Percentiles rank a stretch among this genome's conserved stretches.
These are phyloP conservation scores for Lacerta agilis DNA, from an alignment of 2,797 vertebrate species.

Conservation along the genomic window DNA sequence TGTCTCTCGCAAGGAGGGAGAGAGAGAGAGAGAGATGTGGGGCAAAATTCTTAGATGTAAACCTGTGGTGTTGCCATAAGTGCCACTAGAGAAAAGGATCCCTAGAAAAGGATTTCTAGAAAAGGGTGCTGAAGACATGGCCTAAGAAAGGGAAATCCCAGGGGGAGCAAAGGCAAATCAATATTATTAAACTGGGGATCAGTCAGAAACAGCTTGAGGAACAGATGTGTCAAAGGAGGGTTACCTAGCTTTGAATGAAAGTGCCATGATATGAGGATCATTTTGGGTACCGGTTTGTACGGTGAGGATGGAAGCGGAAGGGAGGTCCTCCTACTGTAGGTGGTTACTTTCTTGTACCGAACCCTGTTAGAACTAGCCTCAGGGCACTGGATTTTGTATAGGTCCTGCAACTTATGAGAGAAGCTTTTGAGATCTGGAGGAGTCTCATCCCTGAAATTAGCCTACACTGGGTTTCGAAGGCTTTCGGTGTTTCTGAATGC, in stretches of 20 bases:
- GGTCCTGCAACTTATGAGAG: neutral
- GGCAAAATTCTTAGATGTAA: rapidly evolving
- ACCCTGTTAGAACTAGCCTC: neutral
- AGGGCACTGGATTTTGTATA: neutral
- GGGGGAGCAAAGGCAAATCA: neutral
- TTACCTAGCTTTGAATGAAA: neutral
- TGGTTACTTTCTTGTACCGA: neutral
- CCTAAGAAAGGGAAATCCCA: neutral
- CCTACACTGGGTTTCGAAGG: neutral
- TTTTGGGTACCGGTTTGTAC: neutral
- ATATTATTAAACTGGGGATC: neutral
- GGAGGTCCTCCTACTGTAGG: neutral
- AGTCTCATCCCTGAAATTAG: neutral
- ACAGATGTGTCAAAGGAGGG: neutral
- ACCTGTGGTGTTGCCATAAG: neutral
- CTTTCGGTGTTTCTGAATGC: neutral
- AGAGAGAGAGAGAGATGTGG: constrained; percentile 23
- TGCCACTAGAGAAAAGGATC: neutral
- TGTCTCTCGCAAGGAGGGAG: constrained; percentile 22
- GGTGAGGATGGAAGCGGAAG: neutral
- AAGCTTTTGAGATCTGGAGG: neutral
- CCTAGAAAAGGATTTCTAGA: too few species aligned
- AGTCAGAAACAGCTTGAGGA: neutral
- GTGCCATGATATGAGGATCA: neutral
- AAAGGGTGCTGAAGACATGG: neutral